Evolutionary conservation across 2,797 vertebrate genomes (phyloP).

Genomic region (Taeniopygia guttata): DNA sequence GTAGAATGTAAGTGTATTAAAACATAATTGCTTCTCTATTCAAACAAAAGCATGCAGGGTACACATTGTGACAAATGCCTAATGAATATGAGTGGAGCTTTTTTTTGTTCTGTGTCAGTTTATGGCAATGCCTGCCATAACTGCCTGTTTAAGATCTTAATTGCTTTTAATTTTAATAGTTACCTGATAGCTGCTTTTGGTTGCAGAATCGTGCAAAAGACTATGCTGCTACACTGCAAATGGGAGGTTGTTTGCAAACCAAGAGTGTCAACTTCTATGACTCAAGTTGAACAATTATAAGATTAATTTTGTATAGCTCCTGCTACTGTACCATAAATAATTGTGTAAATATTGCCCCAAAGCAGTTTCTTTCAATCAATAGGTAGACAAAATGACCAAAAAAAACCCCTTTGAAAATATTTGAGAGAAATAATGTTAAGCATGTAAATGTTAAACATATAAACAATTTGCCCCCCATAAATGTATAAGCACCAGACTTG

Average conservation of each 20-base stretch:
- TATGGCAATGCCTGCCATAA: neutral
- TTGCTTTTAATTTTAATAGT: conserved; percentile 24
- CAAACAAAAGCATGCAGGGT: neutral
- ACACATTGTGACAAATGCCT: conserved; percentile 28
- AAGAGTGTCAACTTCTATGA: neutral
- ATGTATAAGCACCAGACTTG: neutral
- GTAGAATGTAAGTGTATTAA: conserved; percentile 59
- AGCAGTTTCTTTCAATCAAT: neutral
- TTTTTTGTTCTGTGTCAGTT: neutral
- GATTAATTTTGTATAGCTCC: neutral
- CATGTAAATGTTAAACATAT: neutral
- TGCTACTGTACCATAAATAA: neutral
- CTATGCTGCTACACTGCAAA: neutral
- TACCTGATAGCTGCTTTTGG: conserved; percentile 1
- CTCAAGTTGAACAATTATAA: neutral
- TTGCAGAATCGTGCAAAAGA: neutral
- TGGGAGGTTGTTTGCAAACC: neutral
- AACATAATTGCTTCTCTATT: conserved; percentile 65
- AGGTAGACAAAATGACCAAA: neutral
- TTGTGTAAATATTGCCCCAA: neutral
- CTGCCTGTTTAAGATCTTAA: neutral
- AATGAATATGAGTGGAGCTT: neutral
- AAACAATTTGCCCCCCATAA: neutral
- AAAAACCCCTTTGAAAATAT: neutral
- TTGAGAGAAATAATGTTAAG: neutral